These are phyloP conservation scores for Pardalotus punctatus DNA, from an alignment of 2,113 vertebrate genomes.

Conservation along the genomic window DNA sequence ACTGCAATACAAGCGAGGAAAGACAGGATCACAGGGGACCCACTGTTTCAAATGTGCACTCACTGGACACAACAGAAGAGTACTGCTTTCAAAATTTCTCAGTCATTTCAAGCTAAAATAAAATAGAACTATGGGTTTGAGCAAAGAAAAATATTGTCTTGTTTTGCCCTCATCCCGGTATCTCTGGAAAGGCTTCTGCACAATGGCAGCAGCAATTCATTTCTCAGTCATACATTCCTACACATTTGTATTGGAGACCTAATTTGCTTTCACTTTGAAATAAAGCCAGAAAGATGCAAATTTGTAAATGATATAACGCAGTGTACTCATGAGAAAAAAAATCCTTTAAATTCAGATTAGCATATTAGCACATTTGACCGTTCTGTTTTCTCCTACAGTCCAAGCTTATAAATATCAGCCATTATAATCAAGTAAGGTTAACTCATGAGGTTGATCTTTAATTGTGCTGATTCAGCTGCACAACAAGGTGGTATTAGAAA, in stretches of 20 bases:
- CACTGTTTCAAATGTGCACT: accelerated
- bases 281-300: neutral
- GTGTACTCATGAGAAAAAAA: neutral
- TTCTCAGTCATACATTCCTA: neutral
- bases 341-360: neutral
- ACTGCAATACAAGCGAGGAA: neutral
- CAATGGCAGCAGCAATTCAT: neutral
- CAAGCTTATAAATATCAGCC: conserved; percentile 31
- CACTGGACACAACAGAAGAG: neutral
- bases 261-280: neutral
- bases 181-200: neutral
- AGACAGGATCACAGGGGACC: neutral
- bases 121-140: neutral
- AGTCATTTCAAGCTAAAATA: neutral
- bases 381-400: neutral
- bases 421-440: conserved; percentile 47
- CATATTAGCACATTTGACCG: neutral
- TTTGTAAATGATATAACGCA: conserved; percentile 5
- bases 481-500: neutral
- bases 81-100: neutral
- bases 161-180: accelerated
- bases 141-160: neutral
- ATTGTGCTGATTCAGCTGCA: conserved; percentile 55
- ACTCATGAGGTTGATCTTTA: conserved; percentile 20
- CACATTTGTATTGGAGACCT: neutral